Evolutionary conservation across 2,113 vertebrate species (phyloP).

Genomic region (Ornithorhynchus anatinus): DNA sequence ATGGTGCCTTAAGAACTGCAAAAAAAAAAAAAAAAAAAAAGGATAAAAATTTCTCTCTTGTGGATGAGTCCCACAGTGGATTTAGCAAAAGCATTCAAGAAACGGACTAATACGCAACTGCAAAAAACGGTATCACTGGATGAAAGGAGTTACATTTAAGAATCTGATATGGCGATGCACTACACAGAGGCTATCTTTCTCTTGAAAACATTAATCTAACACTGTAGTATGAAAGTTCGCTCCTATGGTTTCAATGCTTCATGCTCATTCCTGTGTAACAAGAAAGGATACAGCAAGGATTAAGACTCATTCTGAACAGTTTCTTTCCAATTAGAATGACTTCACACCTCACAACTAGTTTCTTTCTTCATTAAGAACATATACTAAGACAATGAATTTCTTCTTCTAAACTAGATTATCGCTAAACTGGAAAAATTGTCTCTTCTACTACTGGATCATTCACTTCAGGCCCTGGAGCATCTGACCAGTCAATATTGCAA

Average conservation of each 20-base stretch:
- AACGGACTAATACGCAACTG: constrained; percentile 63
- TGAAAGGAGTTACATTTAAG: constrained; percentile 20
- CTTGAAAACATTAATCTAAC: constrained; percentile 24
- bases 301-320: constrained; percentile 12
- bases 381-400: not conserved
- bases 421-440: not conserved
- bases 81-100: constrained; percentile 59
- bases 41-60: constrained; percentile 49
- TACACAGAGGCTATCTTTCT: constrained; percentile 1
- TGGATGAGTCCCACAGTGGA: constrained; percentile 57
- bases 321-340: not conserved
- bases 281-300: constrained; percentile 44
- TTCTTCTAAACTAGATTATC: not conserved
- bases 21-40: constrained; percentile 9
- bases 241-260: constrained; percentile 21
- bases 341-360: constrained; percentile 2
- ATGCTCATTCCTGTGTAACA: not conserved
- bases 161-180: constrained; percentile 38
- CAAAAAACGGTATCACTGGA: not conserved
- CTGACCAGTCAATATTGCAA: constrained; percentile 41
- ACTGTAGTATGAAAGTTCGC: constrained; percentile 28
- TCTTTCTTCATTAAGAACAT: not conserved
- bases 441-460: not conserved
- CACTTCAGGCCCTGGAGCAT: constrained; percentile 25
- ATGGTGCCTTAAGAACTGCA: constrained; percentile 41